Conservation (phyloP, 2,113 vertebrate genomes). For the Hippotragus niger region DNA sequence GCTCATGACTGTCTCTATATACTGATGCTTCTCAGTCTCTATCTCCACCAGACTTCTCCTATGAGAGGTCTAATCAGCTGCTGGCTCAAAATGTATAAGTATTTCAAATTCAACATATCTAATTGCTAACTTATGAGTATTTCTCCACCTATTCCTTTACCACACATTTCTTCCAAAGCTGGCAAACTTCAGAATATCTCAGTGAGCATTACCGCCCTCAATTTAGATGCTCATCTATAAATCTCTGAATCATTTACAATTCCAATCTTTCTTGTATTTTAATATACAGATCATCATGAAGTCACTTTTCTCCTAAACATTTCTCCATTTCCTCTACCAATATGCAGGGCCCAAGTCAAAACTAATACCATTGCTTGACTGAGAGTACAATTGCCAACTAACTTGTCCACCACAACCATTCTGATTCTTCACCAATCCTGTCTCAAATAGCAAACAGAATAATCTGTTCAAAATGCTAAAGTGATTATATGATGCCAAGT, state of each 20-base stretch:
- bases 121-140: neutral
- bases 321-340: neutral
- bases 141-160: neutral
- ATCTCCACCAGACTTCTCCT: neutral
- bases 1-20: neutral
- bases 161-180: neutral
- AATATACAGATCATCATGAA: neutral
- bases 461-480: slow-evolving; percentile 23
- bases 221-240: neutral
- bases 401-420: neutral
- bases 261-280: neutral
- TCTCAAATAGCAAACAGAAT: neutral
- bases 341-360: neutral
- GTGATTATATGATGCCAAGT: neutral
- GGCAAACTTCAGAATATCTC: neutral
- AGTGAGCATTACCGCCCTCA: neutral
- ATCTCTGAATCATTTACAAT: neutral
- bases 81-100: neutral
- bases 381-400: neutral
- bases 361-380: neutral
- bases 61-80: neutral
- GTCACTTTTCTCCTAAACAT: neutral
- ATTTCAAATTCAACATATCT: neutral
- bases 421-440: neutral
- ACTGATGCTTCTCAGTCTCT: neutral